Evolutionary conservation across 1,140 invertebrate genomes (phyloP), one percentile per base, ranked within the genome.

Genomic region (Drosophila tristis): DNA sequence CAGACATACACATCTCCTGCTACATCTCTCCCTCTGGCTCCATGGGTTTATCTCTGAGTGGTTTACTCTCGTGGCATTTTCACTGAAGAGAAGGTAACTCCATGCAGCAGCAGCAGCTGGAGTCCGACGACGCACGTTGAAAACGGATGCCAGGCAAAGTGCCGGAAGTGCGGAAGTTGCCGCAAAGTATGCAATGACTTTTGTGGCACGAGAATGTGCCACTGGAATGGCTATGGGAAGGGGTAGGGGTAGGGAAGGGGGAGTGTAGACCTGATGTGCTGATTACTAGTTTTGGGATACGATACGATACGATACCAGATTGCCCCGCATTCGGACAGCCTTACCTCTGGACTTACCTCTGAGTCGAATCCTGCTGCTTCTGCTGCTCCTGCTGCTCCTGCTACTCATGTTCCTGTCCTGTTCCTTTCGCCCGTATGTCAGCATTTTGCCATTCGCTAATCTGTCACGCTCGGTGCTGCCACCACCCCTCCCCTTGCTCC

Each of bases 121-220:
- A 39, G 35, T 77, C 73, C 54, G 59, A 70, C 63, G 20, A 45
- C 74, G 68, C 74, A 78, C 55, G 78, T 50, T 58, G 48, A 29
- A 39, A 58, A 50, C 82, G 81, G 81, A 86, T 76, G 57, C 58
- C 29, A 45, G 11, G 63, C 61, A 89, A 82, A 87, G 82, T 82
- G 82, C 84, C 82, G 82, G 82, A 87, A 76, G 82, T 75, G 66
- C 75, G 82, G 70, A 89, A 73, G 82, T 70, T 73, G 84, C 84
- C 71, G 65, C 66, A 82, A 87, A 87, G 82, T 87, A 84, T 87
- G 82, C 84, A 87, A 87, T 66, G 72, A 71, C 66, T 78, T 78
- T 65, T 39, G 45, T 29, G 23, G 39, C 35, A 55, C 44, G 47
- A 65, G 59, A 63, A 66, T 60, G 72, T 56, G 57, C 65, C 70